A percentile compares a stretch with the other conserved stretches of the same genome.
Evolutionary conservation across 2,888 invertebrate genomes (phyloP).

Genomic region (Mythimna lalbum): DNA sequence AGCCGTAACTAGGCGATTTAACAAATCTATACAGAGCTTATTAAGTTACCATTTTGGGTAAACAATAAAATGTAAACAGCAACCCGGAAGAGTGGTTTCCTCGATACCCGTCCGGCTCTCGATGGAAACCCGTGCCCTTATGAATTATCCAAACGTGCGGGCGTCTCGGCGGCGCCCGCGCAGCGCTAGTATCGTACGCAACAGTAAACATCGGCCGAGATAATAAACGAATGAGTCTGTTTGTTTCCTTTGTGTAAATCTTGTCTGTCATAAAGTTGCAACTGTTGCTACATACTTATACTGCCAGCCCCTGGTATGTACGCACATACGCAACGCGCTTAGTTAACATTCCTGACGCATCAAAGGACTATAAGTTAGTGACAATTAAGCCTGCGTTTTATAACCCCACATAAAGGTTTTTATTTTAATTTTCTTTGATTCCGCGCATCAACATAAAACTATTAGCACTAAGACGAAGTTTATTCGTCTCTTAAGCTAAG

Average conservation of each 20-base stretch:
- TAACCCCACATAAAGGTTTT: conserved; percentile 45
- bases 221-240: conserved; percentile 77
- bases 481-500: conserved; percentile 1
- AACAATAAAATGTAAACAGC: conserved; percentile 67
- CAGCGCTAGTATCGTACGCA: conserved; percentile 69
- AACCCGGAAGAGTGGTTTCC: conserved; percentile 78
- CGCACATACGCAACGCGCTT: conserved; percentile 45
- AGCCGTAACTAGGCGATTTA: conserved; percentile 51
- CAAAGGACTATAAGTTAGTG: conserved; percentile 53
- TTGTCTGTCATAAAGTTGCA: conserved; percentile 75
- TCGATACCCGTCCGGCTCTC: conserved; percentile 67
- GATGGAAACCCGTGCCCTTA: conserved; percentile 79
- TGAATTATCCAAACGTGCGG: conserved; percentile 87
- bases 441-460: conserved; percentile 18
- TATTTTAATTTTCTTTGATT: conserved; percentile 40
- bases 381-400: conserved; percentile 55
- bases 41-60: conserved; percentile 77
- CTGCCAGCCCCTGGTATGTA: conserved; percentile 37
- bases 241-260: conserved; percentile 76
- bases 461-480: conserved; percentile 9
- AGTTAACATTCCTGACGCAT: conserved; percentile 51
- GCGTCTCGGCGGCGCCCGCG: conserved; percentile 82
- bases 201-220: conserved; percentile 79
- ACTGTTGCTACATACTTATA: conserved; percentile 65
- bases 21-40: conserved; percentile 66